phyloP scores from a whole-genome alignment of 2,113 vertebrate genomes.

The Ammodytes marinus region DNA sequence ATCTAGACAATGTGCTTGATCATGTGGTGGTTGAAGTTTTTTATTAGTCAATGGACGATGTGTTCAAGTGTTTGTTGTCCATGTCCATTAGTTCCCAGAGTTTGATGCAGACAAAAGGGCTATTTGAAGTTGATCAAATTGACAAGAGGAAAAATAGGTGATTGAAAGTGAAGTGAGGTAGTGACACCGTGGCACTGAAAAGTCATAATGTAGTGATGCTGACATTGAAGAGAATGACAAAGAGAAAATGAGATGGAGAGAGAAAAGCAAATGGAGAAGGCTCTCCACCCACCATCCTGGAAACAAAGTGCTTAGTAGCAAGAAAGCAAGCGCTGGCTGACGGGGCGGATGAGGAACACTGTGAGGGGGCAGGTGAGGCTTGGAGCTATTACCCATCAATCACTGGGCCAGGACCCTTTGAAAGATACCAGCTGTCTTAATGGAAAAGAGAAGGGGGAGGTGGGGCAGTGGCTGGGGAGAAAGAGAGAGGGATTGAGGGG shows the following conservation, averaged over 20 bases:
- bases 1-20: not conserved
- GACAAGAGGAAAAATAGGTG: constrained; percentile 37
- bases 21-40: not conserved
- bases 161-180: constrained; percentile 47
- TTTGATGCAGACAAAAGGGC: constrained; percentile 38
- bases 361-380: constrained; percentile 82
- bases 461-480: constrained; percentile 46
- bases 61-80: constrained; percentile 2
- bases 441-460: constrained; percentile 77
- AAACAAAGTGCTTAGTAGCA: constrained; percentile 74
- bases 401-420: constrained; percentile 83
- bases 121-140: constrained; percentile 36
- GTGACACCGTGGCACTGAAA: constrained; percentile 45
- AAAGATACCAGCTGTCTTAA: constrained; percentile 86
- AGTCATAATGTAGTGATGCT: constrained; percentile 60
- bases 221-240: constrained; percentile 23
- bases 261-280: constrained; percentile 21
- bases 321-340: constrained; percentile 46
- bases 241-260: constrained; percentile 27
- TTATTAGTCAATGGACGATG: constrained; percentile 7
- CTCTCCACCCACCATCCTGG: constrained; percentile 45
- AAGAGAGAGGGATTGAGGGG: constrained; percentile 41
- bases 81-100: not conserved
- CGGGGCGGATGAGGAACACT: constrained; percentile 70
- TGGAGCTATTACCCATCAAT: constrained; percentile 87